A percentile compares a stretch with the other conserved stretches of the same genome.
Conservation (phyloP, 2,797 vertebrate genomes). For the Coluber constrictor region DNA sequence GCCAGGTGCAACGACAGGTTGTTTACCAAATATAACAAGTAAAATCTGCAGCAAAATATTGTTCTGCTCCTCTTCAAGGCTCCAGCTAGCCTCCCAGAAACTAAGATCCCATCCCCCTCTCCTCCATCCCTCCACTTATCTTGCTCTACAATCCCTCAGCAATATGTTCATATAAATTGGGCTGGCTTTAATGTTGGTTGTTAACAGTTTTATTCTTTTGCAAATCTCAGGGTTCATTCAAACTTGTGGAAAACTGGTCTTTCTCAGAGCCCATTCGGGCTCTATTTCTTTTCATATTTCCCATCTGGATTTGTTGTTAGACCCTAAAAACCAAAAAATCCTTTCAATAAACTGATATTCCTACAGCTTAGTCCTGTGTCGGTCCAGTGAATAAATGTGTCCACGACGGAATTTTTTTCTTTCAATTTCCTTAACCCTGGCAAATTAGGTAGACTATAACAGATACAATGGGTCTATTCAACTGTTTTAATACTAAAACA, state of each 20-base stretch:
- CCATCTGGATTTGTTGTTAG: neutral
- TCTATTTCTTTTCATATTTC: neutral
- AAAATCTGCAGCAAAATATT: neutral
- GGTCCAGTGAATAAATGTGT: neutral
- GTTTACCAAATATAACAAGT: neutral
- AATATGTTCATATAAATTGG: neutral
- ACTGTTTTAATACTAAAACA: neutral
- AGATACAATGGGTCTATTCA: neutral
- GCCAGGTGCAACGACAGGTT: too few relatives aligned
- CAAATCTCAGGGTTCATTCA: neutral
- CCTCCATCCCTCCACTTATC: neutral
- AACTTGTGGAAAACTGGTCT: neutral
- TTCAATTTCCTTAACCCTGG: neutral
- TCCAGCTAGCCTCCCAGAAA: neutral
- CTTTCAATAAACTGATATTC: neutral
- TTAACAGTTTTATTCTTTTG: neutral
- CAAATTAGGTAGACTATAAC: neutral
- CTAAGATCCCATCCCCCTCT: neutral
- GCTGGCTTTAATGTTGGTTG: neutral
- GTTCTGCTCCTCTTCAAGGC: neutral
- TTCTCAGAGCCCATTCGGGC: neutral
- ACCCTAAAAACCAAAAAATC: neutral
- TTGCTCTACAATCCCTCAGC: neutral
- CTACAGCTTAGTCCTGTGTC: neutral
- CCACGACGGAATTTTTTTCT: neutral